These are phyloP conservation scores for Gordius sp. DNA, from an alignment of 2,888 invertebrate species.

Conservation along the genomic window DNA sequence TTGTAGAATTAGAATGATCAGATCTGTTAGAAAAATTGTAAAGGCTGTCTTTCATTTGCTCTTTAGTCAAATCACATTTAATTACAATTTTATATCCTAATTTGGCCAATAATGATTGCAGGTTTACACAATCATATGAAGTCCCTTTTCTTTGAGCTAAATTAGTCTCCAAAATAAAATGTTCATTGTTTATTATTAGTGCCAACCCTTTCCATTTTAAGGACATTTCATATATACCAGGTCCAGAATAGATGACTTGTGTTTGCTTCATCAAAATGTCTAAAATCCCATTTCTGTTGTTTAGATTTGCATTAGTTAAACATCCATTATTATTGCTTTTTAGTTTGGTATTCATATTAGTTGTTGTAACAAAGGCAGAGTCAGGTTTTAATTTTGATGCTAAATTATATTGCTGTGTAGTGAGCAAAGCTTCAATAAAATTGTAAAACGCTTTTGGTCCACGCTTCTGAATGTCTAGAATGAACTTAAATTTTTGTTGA, in stretches of 20 bases:
- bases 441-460: neutral
- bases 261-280: neutral
- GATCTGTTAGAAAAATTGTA: neutral
- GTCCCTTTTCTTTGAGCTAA: constrained; percentile 22
- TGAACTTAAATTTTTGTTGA: constrained; percentile 10
- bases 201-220: constrained; percentile 23
- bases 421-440: neutral
- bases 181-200: constrained; percentile 25
- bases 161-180: constrained; percentile 19
- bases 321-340: neutral
- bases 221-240: constrained; percentile 23
- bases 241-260: neutral
- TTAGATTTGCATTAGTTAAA: neutral
- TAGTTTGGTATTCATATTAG: neutral
- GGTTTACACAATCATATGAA: constrained; percentile 22
- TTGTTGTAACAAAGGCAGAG: neutral
- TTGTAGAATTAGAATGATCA: neutral
- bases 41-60: constrained; percentile 13
- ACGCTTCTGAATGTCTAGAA: constrained; percentile 8
- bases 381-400: neutral
- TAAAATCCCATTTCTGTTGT: neutral
- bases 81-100: constrained; percentile 23
- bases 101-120: constrained; percentile 21
- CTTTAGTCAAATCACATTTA: constrained; percentile 22
- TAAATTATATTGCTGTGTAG: neutral